These are phyloP conservation scores for Drosophila bunnanda DNA, from an alignment of 2,888 invertebrate genomes.

Conservation along the genomic window DNA sequence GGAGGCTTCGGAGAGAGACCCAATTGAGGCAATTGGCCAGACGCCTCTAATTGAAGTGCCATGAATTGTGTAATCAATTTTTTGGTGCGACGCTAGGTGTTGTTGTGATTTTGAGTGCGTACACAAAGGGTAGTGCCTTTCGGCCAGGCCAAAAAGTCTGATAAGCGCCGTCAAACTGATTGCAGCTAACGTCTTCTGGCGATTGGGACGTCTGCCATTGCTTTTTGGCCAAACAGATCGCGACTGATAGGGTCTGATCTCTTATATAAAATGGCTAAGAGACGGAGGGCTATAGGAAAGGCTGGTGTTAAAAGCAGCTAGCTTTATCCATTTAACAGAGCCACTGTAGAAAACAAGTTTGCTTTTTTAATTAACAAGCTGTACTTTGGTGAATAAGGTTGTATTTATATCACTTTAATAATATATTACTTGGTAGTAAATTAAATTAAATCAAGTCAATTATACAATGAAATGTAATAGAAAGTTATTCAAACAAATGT, in stretches of 20 bases:
- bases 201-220: conserved; percentile 18
- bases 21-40: conserved; percentile 32
- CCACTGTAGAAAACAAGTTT: not conserved
- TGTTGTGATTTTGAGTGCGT: conserved; percentile 40
- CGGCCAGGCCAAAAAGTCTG: conserved; percentile 10
- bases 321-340: not conserved
- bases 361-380: conserved; percentile 2
- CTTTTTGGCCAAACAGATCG: conserved; percentile 6
- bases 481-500: not conserved
- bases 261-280: conserved; percentile 15
- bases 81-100: conserved; percentile 23
- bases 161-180: conserved; percentile 30
- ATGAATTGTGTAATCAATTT: conserved; percentile 57
- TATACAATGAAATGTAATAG: not conserved
- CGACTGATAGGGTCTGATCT: not conserved
- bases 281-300: not conserved
- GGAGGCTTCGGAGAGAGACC: conserved; percentile 12
- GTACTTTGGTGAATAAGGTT: not conserved
- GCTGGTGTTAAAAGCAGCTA: not conserved
- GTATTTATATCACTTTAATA: not conserved
- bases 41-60: conserved; percentile 55
- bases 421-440: no score
- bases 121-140: conserved; percentile 12
- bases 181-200: conserved; percentile 18
- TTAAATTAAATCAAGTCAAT: not conserved